Evolutionary conservation across 2,113 vertebrate genomes (phyloP).

Genomic region (Pelvicachromis taeniatus): DNA sequence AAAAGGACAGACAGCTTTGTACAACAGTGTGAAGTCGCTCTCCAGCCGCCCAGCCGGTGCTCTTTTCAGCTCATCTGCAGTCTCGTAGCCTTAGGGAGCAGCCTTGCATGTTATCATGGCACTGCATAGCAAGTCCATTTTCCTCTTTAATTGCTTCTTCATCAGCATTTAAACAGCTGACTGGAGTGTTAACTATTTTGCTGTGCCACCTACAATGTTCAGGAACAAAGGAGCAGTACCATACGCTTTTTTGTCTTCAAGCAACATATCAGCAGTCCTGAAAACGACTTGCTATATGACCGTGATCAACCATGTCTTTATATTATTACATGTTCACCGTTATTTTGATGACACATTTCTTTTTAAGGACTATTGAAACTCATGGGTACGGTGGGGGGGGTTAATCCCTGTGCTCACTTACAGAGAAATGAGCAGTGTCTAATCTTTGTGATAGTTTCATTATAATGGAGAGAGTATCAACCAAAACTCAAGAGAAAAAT

Average conservation of each 20-base stretch:
- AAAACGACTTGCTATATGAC: background rate
- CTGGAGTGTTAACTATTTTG: background rate
- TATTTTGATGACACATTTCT: background rate
- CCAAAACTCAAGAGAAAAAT: too few relatives aligned
- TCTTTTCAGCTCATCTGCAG: background rate
- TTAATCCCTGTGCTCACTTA: background rate
- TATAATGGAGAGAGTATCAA: background rate
- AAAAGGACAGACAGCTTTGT: constrained; percentile 24
- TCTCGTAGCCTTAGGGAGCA: constrained; percentile 20
- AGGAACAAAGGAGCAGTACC: background rate
- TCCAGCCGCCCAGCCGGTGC: background rate
- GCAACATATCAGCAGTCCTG: background rate
- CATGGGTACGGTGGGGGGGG: background rate
- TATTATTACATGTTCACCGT: background rate
- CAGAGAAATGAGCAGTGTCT: background rate
- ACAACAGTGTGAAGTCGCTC: background rate
- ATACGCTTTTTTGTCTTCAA: background rate
- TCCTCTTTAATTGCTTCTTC: constrained; percentile 26
- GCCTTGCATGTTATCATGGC: constrained; percentile 12
- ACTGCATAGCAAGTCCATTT: constrained; percentile 7
- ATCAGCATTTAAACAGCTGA: constrained; percentile 32
- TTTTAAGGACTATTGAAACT: background rate
- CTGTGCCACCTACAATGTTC: background rate
- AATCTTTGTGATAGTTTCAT: background rate
- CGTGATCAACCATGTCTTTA: background rate